Evolutionary conservation across 2,113 vertebrate genomes (phyloP), one percentile per base, ranked within the genome.

Genomic region (Nibea coibor): DNA sequence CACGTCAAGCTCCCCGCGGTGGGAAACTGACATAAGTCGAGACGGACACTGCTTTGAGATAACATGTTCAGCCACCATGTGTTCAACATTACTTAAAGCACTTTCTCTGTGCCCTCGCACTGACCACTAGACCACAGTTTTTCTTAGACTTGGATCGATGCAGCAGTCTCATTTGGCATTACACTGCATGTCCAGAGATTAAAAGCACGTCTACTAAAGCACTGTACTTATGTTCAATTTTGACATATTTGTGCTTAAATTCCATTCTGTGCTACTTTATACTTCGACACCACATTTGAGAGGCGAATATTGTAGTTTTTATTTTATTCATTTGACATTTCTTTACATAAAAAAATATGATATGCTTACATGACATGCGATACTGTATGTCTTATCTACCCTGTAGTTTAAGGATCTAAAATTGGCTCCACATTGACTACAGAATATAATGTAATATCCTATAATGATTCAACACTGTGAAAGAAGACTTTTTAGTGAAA

Each of bases 21-120:
- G 84, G 91, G 87, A 93, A 93, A 87, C 81, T 85, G 84, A 87
- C 89, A 82, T 43, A 66, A 89, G 85, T 85, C 68, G 72, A 83
- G 87, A 80, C 80, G 75, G 85, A 87, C 82, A 67, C 74, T 73
- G 83, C 87, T 90, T 88, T 84, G 80, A 92, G 88, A 73, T 19
- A 47, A 74, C 87, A 72, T 62, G 47, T 83, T 90, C 84, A 83
- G 59, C 64, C 43, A 70, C 84, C 93, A 95, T 93, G 91, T 94
- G 93, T 93, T 94, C 81, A 76, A 48, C 89, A 87, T 90, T 90
- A 91, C 72, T 90, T 62, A n/a, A 68, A 71, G 26, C 80, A 78
- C 86, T 84, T 91, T 91, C 84, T 80, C 73, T 67, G 3, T 35
- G 65, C 35, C 74, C 84, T 76, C 8, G 3, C 57, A 65, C 62